phyloP scores from a whole-genome alignment of 30 jellyfish, hydroid and myxozoan species.

The Hydractinia symbiolongicarpus region DNA sequence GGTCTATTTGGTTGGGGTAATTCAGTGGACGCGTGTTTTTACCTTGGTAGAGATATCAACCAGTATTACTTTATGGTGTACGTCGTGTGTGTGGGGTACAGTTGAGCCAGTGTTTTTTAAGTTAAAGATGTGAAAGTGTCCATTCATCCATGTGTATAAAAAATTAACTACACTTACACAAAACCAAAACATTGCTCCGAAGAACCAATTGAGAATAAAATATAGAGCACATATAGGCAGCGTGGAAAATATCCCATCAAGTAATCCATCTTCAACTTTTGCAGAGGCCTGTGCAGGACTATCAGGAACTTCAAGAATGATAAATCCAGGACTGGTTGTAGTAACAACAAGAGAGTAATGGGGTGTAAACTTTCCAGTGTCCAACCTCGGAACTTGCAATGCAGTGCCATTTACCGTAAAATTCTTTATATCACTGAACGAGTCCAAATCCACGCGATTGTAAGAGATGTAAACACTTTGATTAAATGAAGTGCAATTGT shows the following conservation, averaged over 20 bases:
- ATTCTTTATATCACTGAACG: not conserved
- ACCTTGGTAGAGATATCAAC: too few species aligned
- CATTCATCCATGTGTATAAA: too few species aligned
- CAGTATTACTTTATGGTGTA: too few species aligned
- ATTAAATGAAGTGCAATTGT: not conserved
- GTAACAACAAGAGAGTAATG: not conserved
- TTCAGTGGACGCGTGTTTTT: too few species aligned
- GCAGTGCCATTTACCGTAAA: not conserved
- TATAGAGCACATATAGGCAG: not conserved
- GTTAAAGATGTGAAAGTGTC: too few species aligned
- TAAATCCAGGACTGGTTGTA: conserved; percentile 13
- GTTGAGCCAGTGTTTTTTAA: too few species aligned
- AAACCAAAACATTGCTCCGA: conserved; percentile 14
- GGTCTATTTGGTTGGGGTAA: too few species aligned
- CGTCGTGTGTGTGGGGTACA: too few species aligned
- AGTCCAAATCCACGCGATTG: not conserved
- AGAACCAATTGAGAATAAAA: conserved; percentile 9
- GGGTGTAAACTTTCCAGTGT: conserved; percentile 5
- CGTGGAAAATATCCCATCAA: conserved; percentile 10
- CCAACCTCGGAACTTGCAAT: not conserved
- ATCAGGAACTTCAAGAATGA: conserved; percentile 11
- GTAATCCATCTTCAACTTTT: conserved; percentile 2
- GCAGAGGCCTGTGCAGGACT: conserved; percentile 8
- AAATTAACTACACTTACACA: not conserved
- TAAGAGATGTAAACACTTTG: not conserved